Evolutionary conservation across 2,888 invertebrate species (phyloP).

Genomic region (Andrena hattorfiana): DNA sequence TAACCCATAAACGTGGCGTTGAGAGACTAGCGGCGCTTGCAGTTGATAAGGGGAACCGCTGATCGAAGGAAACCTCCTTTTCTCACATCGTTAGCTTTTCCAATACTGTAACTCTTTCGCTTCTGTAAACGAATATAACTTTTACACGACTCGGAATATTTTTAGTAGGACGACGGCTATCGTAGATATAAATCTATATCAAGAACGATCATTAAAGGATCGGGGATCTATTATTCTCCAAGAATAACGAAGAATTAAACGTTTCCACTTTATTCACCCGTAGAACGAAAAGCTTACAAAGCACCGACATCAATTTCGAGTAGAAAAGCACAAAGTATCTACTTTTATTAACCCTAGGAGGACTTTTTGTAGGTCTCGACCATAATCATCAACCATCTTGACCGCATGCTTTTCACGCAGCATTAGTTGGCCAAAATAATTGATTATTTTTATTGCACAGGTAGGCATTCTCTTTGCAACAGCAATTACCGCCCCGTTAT

Average conservation of each 20-base stretch:
- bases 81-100: constrained; percentile 52
- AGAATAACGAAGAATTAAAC: constrained; percentile 13
- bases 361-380: background rate
- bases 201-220: background rate
- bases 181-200: constrained; percentile 12
- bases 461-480: background rate
- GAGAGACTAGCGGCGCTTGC: constrained; percentile 30
- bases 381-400: background rate
- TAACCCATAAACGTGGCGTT: constrained; percentile 14
- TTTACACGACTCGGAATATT: constrained; percentile 46
- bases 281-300: background rate
- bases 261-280: background rate
- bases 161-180: constrained; percentile 21
- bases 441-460: background rate
- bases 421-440: background rate
- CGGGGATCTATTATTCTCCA: constrained; percentile 1
- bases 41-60: constrained; percentile 44
- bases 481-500: too few species aligned
- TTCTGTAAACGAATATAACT: constrained; percentile 45
- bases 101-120: constrained; percentile 49
- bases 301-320: background rate
- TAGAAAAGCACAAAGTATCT: background rate
- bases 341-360: background rate
- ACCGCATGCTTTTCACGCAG: background rate
- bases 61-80: constrained; percentile 51